Percentiles rank a stretch among this genome's conserved stretches.
These are phyloP conservation scores for Drosophila athabasca DNA, from an alignment of 1,140 invertebrate genomes.

Conservation along the genomic window DNA sequence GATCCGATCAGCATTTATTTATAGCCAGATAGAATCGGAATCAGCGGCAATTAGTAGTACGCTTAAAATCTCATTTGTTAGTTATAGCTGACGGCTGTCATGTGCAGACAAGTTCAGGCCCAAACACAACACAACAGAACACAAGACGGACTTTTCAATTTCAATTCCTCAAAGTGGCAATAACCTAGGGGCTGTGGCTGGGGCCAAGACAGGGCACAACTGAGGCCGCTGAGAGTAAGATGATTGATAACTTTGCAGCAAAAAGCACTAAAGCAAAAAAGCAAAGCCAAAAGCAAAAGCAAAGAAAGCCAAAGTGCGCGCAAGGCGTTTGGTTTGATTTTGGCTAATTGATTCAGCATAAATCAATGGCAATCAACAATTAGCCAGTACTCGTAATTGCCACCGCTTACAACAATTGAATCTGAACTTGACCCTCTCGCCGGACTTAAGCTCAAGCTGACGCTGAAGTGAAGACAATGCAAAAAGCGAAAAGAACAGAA, in stretches of 20 bases:
- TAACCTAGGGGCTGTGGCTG: constrained; percentile 55
- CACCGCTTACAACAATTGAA: constrained; percentile 70
- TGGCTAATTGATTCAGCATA: constrained; percentile 70
- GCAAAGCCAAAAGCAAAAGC: constrained; percentile 13
- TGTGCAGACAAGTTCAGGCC: constrained; percentile 63
- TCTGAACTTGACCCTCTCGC: constrained; percentile 72
- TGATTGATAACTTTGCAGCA: no score
- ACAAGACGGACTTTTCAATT: constrained; percentile 18
- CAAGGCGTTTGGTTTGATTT: constrained; percentile 55
- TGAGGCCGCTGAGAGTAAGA: constrained; percentile 24
- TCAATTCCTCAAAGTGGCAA: constrained; percentile 79
- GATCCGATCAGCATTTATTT: constrained; percentile 60
- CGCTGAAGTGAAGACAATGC: constrained; percentile 61
- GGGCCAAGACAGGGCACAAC: constrained; percentile 61
- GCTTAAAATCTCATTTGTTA: constrained; percentile 72
- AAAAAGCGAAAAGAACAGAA: constrained; percentile 39
- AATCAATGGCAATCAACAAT: constrained; percentile 77
- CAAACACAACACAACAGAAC: constrained; percentile 30
- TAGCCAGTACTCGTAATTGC: constrained; percentile 60
- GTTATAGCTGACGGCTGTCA: constrained; percentile 43
- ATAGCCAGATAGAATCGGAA: constrained; percentile 47
- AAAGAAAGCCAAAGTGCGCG: constrained; percentile 67
- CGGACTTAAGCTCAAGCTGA: neutral
- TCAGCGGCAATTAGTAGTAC: constrained; percentile 42
- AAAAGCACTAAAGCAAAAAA: no score